Evolutionary conservation across 2,113 vertebrate species (phyloP).

Genomic region (Egretta garzetta): DNA sequence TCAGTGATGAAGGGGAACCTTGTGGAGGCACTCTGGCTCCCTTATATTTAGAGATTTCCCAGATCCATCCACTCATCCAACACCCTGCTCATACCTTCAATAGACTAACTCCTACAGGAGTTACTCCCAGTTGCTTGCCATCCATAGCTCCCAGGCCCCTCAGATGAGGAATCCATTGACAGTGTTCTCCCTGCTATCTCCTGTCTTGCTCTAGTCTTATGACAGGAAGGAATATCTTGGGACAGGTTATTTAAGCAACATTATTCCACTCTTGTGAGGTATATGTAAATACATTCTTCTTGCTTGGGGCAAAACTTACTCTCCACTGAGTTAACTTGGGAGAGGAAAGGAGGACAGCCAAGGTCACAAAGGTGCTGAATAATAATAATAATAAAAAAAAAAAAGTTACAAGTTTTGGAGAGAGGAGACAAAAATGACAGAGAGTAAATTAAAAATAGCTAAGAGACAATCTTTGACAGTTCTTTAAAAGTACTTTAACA

Average conservation of each 20-base stretch:
- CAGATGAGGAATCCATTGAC: background rate
- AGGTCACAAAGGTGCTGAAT: background rate
- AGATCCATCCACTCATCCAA: background rate
- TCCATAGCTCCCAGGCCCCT: background rate
- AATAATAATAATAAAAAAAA: background rate
- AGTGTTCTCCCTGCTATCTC: background rate
- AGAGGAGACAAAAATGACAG: background rate
- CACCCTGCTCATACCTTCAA: background rate
- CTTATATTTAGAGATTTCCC: background rate
- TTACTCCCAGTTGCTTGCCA: fast-evolving
- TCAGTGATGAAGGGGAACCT: background rate
- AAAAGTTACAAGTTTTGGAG: background rate
- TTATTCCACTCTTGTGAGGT: background rate
- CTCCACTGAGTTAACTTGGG: background rate
- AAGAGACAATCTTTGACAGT: background rate
- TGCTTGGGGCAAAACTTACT: background rate
- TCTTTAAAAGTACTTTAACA: background rate
- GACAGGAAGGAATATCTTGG: background rate
- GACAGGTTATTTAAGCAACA: background rate
- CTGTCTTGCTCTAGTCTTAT: background rate
- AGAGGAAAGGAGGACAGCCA: background rate
- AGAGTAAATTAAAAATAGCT: background rate
- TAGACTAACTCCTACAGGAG: background rate
- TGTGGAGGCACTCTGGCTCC: background rate
- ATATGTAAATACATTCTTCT: background rate